These are phyloP conservation scores for Cygnus buccinator DNA, from an alignment of 2,113 vertebrate genomes.

Conservation along the genomic window DNA sequence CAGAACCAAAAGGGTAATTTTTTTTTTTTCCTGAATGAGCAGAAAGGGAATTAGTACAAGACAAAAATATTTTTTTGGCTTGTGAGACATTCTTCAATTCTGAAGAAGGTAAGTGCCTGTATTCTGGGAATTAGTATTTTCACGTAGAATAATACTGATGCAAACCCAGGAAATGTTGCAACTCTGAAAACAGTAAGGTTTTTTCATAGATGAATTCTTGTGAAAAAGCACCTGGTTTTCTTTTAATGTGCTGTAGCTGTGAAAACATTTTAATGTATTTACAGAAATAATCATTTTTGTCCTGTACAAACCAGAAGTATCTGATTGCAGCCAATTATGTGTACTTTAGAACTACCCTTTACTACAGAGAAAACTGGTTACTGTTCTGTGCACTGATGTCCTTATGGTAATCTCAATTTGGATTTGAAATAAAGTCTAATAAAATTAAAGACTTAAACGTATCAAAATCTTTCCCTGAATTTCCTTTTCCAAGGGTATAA, in stretches of 20 bases:
- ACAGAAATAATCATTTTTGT: not conserved
- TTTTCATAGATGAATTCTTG: not conserved
- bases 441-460: not conserved
- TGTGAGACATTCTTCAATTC: not conserved
- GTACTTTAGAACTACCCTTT: not conserved
- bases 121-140: not conserved
- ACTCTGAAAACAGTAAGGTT: not conserved
- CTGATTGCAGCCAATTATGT: not conserved
- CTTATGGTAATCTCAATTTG: not conserved
- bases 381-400: not conserved
- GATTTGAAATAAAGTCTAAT: conserved; percentile 52
- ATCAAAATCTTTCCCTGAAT: not conserved
- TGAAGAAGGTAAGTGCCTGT: not conserved
- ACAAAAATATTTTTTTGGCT: not conserved
- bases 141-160: not conserved
- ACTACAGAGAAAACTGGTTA: not conserved
- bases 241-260: not conserved
- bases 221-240: not conserved
- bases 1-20: not conserved
- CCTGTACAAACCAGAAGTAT: not conserved
- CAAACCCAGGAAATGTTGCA: not conserved
- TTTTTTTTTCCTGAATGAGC: not conserved
- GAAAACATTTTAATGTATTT: not conserved
- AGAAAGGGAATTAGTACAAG: not conserved
- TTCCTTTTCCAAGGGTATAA: not conserved